A percentile compares a stretch with the other conserved stretches of the same genome.
phyloP scores from a whole-genome alignment of 2,797 vertebrate genomes.

The Acanthurus tractus region DNA sequence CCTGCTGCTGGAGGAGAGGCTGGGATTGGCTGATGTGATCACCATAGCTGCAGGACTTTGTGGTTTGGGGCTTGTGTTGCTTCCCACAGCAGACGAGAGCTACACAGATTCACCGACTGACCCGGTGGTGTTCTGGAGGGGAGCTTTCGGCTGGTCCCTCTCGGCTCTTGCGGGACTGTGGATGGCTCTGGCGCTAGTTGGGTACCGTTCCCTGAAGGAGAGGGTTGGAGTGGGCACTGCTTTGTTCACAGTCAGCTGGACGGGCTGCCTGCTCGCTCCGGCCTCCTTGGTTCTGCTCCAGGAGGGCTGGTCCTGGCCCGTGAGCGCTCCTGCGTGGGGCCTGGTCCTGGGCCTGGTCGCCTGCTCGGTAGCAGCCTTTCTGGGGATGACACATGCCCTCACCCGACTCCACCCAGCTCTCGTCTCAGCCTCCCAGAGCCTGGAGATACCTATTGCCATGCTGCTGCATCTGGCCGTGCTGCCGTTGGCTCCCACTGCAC shows the following conservation, averaged over 20 bases:
- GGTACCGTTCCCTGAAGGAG: slow-evolving; percentile 95
- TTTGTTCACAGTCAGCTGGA: slow-evolving; percentile 98
- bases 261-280: slow-evolving; percentile 90
- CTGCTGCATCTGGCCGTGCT: slow-evolving; percentile 91
- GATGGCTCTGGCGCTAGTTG: slow-evolving; percentile 95
- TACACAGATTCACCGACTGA: slow-evolving; percentile 82
- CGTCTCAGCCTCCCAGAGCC: slow-evolving; percentile 95
- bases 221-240: slow-evolving; percentile 95
- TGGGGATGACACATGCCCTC: slow-evolving; percentile 94
- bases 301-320: slow-evolving; percentile 92
- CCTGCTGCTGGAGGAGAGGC: slow-evolving; percentile 93
- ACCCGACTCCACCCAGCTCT: slow-evolving; percentile 95
- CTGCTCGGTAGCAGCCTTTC: slow-evolving; percentile 92
- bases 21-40: slow-evolving; percentile 89
- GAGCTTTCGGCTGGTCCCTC: slow-evolving; percentile 96
- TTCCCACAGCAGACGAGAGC: slow-evolving; percentile 82
- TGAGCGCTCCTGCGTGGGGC: slow-evolving; percentile 91
- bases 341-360: slow-evolving; percentile 91
- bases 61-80: slow-evolving; percentile 93
- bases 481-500: slow-evolving; percentile 88
- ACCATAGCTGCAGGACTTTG: slow-evolving; percentile 90
- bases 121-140: slow-evolving; percentile 92
- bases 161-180: slow-evolving; percentile 94
- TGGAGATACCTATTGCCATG: slow-evolving; percentile 95
- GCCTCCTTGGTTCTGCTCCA: slow-evolving; percentile 93